Conservation (phyloP, 2,888 invertebrate species). For the Thereva nobilitata region DNA sequence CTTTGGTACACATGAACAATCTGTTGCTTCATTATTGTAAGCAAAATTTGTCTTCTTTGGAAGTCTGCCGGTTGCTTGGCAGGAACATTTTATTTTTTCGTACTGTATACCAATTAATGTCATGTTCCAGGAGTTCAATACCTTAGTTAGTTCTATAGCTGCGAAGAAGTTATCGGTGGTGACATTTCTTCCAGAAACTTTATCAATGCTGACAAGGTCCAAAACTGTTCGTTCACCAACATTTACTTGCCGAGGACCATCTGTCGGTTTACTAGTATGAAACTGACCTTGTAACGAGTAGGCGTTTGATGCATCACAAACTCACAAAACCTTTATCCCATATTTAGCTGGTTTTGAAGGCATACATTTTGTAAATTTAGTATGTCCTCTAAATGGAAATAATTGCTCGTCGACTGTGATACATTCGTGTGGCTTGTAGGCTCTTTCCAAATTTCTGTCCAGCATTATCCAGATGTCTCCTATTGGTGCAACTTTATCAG, state of each 20-base stretch:
- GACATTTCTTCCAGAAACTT: too few relatives aligned
- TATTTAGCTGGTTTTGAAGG: slow-evolving; percentile 28
- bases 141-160: neutral
- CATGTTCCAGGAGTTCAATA: neutral
- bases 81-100: slow-evolving; percentile 10
- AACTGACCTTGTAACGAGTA: too few relatives aligned
- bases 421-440: slow-evolving; percentile 45
- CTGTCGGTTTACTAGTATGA: too few relatives aligned
- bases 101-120: slow-evolving; percentile 13
- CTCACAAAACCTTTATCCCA: slow-evolving; percentile 48
- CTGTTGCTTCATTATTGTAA: too few relatives aligned
- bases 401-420: slow-evolving; percentile 48
- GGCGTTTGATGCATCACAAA: too few relatives aligned
- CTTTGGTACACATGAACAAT: too few relatives aligned
- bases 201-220: too few relatives aligned
- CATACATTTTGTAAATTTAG: slow-evolving; percentile 47
- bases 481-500: slow-evolving; percentile 47
- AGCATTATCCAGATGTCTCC: slow-evolving; percentile 46
- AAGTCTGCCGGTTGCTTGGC: neutral
- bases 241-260: too few relatives aligned
- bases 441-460: slow-evolving; percentile 46
- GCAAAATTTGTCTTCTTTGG: too few relatives aligned
- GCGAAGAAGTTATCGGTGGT: slow-evolving; percentile 36
- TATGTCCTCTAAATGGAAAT: slow-evolving; percentile 47
- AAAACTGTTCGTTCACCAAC: too few relatives aligned